Percentiles rank a stretch among this genome's conserved stretches.
Evolutionary conservation across 2,797 vertebrate genomes (phyloP).

Genomic region (Cheirogaleus major): DNA sequence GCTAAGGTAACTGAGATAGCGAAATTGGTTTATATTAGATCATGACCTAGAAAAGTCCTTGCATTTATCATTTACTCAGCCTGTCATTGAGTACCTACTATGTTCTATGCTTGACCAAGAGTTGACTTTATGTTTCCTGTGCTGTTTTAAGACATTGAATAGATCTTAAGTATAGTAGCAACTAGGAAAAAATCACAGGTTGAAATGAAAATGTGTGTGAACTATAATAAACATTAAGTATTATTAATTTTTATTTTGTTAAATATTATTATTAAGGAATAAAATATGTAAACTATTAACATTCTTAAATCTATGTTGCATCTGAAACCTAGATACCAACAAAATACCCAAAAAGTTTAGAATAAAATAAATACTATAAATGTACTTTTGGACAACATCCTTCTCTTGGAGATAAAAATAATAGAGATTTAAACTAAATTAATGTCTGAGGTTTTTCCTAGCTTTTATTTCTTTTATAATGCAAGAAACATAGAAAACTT

Average conservation of each 20-base stretch:
- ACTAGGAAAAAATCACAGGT: neutral
- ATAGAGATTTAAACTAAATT: neutral
- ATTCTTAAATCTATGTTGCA: neutral
- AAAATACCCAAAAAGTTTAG: neutral
- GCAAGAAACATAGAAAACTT: neutral
- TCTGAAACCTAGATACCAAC: neutral
- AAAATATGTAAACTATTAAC: neutral
- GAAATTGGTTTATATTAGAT: neutral
- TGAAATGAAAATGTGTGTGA: neutral
- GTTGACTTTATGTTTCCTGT: neutral
- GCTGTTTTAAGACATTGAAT: slow-evolving; percentile 1
- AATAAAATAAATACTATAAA: neutral
- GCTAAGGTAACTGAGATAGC: neutral
- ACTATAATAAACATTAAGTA: neutral
- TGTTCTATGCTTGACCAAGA: neutral
- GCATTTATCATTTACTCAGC: neutral
- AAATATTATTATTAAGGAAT: neutral
- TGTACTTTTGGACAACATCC: neutral
- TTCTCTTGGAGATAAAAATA: slow-evolving; percentile 20
- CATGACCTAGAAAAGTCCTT: neutral
- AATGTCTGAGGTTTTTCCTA: neutral
- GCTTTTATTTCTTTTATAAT: slow-evolving; percentile 1
- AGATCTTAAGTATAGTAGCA: neutral
- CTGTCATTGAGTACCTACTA: neutral
- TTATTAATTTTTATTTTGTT: neutral